Evolutionary conservation across 2,113 vertebrate species (phyloP).

Genomic region (Engraulis encrasicolus): DNA sequence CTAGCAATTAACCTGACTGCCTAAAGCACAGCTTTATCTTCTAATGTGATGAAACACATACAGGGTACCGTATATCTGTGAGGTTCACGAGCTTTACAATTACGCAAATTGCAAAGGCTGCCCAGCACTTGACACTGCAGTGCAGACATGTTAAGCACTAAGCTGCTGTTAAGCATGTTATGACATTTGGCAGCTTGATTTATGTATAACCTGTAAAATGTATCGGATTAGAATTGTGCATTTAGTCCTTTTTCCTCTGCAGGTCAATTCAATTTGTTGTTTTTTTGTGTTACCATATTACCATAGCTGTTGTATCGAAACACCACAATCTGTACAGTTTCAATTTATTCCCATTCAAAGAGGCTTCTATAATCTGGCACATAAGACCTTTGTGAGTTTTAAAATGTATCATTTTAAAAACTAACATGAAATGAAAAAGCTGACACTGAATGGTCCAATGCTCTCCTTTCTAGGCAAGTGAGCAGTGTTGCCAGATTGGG

Average conservation of each 20-base stretch:
- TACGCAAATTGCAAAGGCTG: background rate
- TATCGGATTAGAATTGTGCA: background rate
- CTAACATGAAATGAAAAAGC: background rate
- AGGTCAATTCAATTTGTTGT: no score
- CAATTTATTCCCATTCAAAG: no score
- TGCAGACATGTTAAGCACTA: background rate
- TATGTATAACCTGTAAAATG: background rate
- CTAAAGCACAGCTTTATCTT: background rate
- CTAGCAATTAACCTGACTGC: background rate
- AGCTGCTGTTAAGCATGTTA: background rate
- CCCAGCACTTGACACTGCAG: background rate
- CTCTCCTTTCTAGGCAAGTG: background rate
- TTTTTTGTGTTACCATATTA: no score
- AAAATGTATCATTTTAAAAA: background rate
- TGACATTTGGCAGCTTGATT: background rate
- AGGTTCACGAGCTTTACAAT: background rate
- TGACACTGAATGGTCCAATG: background rate
- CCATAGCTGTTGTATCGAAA: no score
- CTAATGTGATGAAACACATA: background rate
- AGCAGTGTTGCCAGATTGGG: no score
- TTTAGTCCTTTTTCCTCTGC: no score
- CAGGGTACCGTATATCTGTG: no score
- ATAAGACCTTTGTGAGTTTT: no score
- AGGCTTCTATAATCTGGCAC: no score
- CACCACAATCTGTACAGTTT: no score